These are phyloP conservation scores for Pseudomyrmex pallidus DNA, from an alignment of 1,140 invertebrate species.

Conservation along the genomic window DNA sequence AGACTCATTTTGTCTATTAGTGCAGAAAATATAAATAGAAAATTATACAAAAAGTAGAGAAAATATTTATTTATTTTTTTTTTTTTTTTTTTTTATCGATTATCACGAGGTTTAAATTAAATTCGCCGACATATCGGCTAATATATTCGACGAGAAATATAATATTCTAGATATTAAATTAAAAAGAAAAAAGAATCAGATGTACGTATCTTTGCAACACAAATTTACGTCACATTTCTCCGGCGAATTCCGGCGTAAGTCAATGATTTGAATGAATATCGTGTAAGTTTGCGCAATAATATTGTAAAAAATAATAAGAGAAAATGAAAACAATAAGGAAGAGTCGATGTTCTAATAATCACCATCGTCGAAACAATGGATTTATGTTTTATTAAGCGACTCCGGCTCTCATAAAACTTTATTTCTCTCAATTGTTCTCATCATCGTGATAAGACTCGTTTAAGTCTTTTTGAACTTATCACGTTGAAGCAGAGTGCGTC, in stretches of 20 bases:
- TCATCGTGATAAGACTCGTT: constrained; percentile 35
- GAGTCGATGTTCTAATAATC: constrained; percentile 50
- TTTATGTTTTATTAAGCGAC: constrained; percentile 55
- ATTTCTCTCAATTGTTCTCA: constrained; percentile 49
- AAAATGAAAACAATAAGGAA: constrained; percentile 44
- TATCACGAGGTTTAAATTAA: not conserved
- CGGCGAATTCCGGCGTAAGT: not conserved
- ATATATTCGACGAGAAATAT: not conserved
- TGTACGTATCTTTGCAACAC: not conserved
- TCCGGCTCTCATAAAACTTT: constrained; percentile 45
- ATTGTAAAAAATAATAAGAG: constrained; percentile 23
- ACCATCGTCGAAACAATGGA: constrained; percentile 33
- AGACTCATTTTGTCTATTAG: not conserved
- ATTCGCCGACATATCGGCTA: not conserved
- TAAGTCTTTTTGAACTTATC: constrained; percentile 7
- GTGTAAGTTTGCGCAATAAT: constrained; percentile 51
- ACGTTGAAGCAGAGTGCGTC: constrained; percentile 1
- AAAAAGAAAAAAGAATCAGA: not conserved
- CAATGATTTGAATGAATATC: constrained; percentile 56
- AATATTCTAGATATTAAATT: not conserved
- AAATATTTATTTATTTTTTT: not conserved
- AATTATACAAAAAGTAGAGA: constrained; percentile 11
- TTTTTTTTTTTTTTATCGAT: constrained; percentile 1
- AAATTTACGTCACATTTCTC: not conserved
- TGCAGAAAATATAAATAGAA: constrained; percentile 32